Evolutionary conservation across 2,888 invertebrate genomes (phyloP), one percentile per base, ranked within the genome.

Genomic region (Agrilus mali): DNA sequence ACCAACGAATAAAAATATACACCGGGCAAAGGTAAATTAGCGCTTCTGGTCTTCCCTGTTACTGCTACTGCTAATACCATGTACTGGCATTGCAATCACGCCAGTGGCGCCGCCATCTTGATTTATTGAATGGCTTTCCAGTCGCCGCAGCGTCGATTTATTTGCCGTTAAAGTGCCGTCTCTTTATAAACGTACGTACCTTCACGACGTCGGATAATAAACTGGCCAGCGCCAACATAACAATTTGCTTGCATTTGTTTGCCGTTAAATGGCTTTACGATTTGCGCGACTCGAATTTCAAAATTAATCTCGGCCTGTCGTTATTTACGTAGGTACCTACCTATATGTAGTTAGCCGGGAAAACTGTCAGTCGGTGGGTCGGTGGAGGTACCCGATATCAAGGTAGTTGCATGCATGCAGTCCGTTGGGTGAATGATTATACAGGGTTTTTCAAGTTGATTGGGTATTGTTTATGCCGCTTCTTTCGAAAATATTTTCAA

Each of bases 91-190:
- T 44, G 42, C 43, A 39, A 42, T 41, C 50, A 49, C 47, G 46
- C 50, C 47, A 39, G 36, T 49, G 50, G 50, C 50, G 50, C 49
- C 49, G 50, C 47, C 49, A 47, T 47, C 47, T 49, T 50, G 49
- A 50, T 50, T 50, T 50, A 50, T 46, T 36, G 45, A 50, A 43
- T 40, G 41, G 39, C 48, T 41, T 32, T 27, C 27, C 39, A 40
- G 37, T 42, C 38, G 49, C 43, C 41, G 41, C 27, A 27, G 27
- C 27, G 27, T 27, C 27, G 27, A 27, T 40, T 47, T 45, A 41
- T 43, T 45, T 45, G 49, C 36, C 40, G 36, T 47, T 45, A 45
- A 49, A 43, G 45, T 47, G 41, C 40, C 47, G 36, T 46, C 42
- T 46, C 46, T 27, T 27, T 27, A 27, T 47, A 48, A 40, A 41